Base-by-base conservation (phyloP, 2,888 invertebrate species). In the Philereme vetulata region DNA sequence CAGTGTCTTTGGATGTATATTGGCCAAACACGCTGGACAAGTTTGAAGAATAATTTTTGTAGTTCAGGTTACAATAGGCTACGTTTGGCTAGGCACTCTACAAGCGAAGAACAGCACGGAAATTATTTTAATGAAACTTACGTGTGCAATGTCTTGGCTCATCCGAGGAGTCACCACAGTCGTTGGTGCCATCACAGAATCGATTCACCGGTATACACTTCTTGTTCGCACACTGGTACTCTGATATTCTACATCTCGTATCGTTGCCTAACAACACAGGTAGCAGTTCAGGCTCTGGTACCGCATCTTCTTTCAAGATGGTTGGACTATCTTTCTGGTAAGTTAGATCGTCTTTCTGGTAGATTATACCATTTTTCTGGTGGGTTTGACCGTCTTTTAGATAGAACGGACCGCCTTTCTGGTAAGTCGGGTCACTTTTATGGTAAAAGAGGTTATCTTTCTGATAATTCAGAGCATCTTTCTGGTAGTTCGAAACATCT, bases 101-200 rank as follows among this genome's bases (percentile, higher is more conserved):
- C 21, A 21, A 21, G 21, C 21, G 21, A 21, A 21, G 21, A 21
- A 21, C 21, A 21, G 21, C 1, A 21, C 1, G 21, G 21, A 21
- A 21, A 21, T 21, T 21, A 21, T 21, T 21, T 21, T 21, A 21
- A 21, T 36, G 55, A 52, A 72, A 95, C 96, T 96, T 87, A 96
- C 96, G 95, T 84, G 96, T 95, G 80, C 96, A 96, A 86, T 95
- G 95, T 74, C 96, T 93, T 11, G 96, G 96, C 78, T 96, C 96
- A 79, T 96, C 96, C 35, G 96, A 95, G 4, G 94, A 94, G 80
- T 97, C 96, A 0, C 96, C 96, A 76, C 97, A 97, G 80, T 97
- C 96, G 82, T 96, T 95, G 68, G 93, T 92, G 68, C 95, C 95
- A 82, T 97, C 96, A 86, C 97, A 97, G 83, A 94, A 96, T 81